Percentiles rank a stretch among this genome's conserved stretches.
Conservation (phyloP, 2,113 vertebrate species). For the Cryptomyrus ogoouensis region DNA sequence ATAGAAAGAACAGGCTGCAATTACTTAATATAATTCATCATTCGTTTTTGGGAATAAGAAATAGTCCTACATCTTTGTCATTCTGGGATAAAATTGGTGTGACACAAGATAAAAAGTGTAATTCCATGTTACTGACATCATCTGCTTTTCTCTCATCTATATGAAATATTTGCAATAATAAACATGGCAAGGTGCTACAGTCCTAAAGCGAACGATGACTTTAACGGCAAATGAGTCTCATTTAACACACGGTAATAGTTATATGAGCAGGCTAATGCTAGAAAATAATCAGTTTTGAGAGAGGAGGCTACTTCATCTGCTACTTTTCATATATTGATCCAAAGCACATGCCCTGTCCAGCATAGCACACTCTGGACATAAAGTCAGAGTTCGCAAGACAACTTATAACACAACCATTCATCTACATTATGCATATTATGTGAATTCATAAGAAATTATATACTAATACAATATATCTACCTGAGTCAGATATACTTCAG, state of each 20-base stretch:
- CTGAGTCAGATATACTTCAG: not conserved
- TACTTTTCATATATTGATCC: not conserved
- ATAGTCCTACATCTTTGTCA: not conserved
- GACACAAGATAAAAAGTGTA: not conserved
- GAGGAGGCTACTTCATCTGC: not conserved
- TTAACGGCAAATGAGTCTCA: not conserved
- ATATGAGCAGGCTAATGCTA: not conserved
- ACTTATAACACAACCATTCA: not conserved
- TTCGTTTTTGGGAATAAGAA: not conserved
- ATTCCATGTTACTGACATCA: not conserved
- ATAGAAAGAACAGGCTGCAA: not conserved
- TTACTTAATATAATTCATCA: not conserved
- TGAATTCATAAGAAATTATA: not conserved
- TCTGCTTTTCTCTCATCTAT: not conserved
- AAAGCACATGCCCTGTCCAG: not conserved
- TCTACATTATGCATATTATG: not conserved
- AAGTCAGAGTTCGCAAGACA: not conserved
- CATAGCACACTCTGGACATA: not conserved
- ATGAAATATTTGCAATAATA: not conserved
- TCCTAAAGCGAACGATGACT: not conserved
- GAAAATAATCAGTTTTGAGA: not conserved
- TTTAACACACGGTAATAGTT: not conserved
- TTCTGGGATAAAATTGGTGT: not conserved
- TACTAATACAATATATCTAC: not conserved
- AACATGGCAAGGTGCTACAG: not conserved